Evolutionary conservation across 2,797 vertebrate species (phyloP).

Genomic region (Benthosema pterotum): DNA sequence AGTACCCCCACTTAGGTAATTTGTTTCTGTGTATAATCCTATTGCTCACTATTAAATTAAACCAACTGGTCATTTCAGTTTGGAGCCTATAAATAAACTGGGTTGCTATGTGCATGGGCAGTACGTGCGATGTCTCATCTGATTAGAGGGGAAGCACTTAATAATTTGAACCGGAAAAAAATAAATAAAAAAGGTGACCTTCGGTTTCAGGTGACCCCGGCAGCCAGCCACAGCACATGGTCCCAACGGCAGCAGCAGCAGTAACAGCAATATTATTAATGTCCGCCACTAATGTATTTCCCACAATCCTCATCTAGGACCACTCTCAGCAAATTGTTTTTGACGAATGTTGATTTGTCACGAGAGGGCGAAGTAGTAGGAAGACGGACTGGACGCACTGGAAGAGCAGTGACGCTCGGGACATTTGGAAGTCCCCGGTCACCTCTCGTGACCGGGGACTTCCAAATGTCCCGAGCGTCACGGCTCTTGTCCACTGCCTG

Average conservation of each 20-base stretch:
- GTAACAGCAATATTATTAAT: constrained; percentile 75
- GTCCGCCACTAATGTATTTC: constrained; percentile 72
- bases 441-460: no score
- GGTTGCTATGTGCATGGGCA: constrained; percentile 76
- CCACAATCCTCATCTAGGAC: constrained; percentile 61
- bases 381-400: constrained; percentile 21
- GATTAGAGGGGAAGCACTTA: constrained; percentile 83
- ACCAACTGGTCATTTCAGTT: constrained; percentile 85
- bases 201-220: constrained; percentile 77
- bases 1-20: constrained; percentile 86
- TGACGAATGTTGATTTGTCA: constrained; percentile 66
- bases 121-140: constrained; percentile 80
- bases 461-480: no score
- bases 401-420: constrained; percentile 22
- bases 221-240: constrained; percentile 74
- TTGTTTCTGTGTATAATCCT: constrained; percentile 86
- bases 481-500: no score
- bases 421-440: constrained; percentile 10
- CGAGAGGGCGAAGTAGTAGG: constrained; percentile 34
- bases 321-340: constrained; percentile 73
- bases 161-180: constrained; percentile 79
- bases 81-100: constrained; percentile 83
- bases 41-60: constrained; percentile 86
- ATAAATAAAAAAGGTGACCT: constrained; percentile 73
- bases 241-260: constrained; percentile 32